These are phyloP conservation scores for Cariama cristata DNA, from an alignment of 2,113 vertebrate genomes.

Conservation along the genomic window DNA sequence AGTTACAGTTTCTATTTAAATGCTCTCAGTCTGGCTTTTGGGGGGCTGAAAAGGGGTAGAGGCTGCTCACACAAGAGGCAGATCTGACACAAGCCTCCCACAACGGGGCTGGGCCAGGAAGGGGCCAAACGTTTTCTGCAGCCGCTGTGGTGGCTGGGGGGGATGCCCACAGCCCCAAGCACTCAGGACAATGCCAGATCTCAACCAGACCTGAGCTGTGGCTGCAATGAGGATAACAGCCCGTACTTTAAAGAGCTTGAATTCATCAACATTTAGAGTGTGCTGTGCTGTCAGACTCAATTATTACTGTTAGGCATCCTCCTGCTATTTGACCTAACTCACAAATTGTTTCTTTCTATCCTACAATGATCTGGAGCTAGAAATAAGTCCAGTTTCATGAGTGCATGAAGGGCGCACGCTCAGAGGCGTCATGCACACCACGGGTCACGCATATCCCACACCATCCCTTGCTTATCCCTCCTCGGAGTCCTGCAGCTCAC, in stretches of 20 bases:
- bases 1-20: neutral
- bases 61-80: neutral
- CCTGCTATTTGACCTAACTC: neutral
- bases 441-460: accelerated
- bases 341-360: neutral
- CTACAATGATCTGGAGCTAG: neutral
- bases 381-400: neutral
- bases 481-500: neutral
- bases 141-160: neutral
- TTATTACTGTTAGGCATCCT: neutral
- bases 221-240: neutral
- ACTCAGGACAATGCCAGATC: neutral
- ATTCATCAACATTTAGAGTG: constrained; percentile 1
- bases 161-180: neutral
- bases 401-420: neutral
- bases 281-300: neutral
- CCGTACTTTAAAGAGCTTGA: neutral
- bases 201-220: neutral
- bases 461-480: neutral
- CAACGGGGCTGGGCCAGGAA: accelerated
- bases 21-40: neutral
- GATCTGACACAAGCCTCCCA: neutral
- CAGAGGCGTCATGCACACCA: neutral
- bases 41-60: neutral
- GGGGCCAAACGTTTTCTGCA: neutral